These are phyloP conservation scores for Hippocampus guttulatus DNA, from an alignment of 2,113 vertebrate species.

Conservation along the genomic window DNA sequence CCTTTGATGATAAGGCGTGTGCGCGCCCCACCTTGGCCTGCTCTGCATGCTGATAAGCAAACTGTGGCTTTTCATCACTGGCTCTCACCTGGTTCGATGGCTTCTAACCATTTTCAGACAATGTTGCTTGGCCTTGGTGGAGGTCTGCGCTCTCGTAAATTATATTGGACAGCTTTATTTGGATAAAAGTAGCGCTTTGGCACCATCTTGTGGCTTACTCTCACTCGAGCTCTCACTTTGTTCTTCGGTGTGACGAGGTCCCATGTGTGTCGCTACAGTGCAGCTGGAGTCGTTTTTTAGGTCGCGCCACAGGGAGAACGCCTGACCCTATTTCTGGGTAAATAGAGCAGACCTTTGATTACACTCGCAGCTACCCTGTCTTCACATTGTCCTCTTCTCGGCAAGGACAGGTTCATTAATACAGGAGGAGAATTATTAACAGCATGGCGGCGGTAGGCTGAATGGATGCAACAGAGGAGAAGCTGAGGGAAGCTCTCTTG, in stretches of 20 bases:
- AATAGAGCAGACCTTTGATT: not conserved
- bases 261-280: not conserved
- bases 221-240: no score
- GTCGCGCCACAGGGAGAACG: not conserved
- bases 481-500: no score
- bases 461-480: no score
- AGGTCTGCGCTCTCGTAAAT: not conserved
- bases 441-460: no score
- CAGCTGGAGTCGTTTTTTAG: not conserved
- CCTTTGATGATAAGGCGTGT: not conserved
- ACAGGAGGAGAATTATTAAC: not conserved
- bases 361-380: conserved; percentile 17
- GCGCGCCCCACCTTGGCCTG: not conserved
- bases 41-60: not conserved
- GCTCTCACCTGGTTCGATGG: not conserved
- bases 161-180: no score
- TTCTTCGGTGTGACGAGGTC: no score
- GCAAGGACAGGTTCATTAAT: not conserved
- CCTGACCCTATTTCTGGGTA: not conserved
- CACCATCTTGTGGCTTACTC: no score
- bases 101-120: not conserved
- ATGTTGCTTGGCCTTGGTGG: not conserved
- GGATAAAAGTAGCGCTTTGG: no score
- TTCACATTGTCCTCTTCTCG: not conserved
- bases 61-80: not conserved